Evolutionary conservation across 2,113 vertebrate species (phyloP).

Genomic region (Triplophysa siluroides): DNA sequence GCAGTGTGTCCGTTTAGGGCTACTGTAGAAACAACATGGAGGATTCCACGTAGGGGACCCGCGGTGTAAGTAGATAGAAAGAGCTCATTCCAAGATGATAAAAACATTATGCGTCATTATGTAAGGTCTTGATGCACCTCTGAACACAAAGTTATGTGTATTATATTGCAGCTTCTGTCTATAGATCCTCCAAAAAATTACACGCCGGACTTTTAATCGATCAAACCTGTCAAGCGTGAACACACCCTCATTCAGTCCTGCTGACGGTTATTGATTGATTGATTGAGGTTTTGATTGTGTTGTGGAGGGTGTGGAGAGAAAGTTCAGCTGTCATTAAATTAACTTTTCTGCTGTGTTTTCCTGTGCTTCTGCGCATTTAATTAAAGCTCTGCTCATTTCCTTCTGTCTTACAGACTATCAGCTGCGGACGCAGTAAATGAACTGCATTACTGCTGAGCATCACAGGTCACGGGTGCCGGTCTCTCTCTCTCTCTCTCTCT

Average conservation of each 20-base stretch:
- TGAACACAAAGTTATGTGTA: too few species aligned
- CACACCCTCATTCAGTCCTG: neutral
- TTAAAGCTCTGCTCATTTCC: conserved; percentile 72
- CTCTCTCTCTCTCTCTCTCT: conserved; percentile 17
- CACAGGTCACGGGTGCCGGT: conserved; percentile 58
- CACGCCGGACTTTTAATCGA: too few species aligned
- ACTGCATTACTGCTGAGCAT: conserved; percentile 46
- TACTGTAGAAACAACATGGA: too few species aligned
- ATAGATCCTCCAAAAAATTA: too few species aligned
- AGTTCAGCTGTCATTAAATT: conserved; percentile 65
- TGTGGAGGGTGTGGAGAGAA: conserved; percentile 60
- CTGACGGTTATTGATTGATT: neutral
- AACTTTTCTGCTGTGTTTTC: conserved; percentile 56
- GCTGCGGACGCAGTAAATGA: conserved; percentile 77
- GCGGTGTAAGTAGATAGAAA: too few species aligned
- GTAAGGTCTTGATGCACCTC: too few species aligned
- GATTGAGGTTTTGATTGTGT: conserved; percentile 1
- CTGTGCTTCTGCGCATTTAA: conserved; percentile 63
- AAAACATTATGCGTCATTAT: too few species aligned
- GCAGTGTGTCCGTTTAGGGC: too few species aligned
- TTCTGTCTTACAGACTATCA: conserved; percentile 74
- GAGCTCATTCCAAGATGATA: too few species aligned
- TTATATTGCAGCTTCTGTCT: too few species aligned
- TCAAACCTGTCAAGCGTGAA: too few species aligned
- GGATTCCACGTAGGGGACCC: too few species aligned